phyloP scores from a whole-genome alignment of 2,797 vertebrate genomes.

The Lithobates pipiens region DNA sequence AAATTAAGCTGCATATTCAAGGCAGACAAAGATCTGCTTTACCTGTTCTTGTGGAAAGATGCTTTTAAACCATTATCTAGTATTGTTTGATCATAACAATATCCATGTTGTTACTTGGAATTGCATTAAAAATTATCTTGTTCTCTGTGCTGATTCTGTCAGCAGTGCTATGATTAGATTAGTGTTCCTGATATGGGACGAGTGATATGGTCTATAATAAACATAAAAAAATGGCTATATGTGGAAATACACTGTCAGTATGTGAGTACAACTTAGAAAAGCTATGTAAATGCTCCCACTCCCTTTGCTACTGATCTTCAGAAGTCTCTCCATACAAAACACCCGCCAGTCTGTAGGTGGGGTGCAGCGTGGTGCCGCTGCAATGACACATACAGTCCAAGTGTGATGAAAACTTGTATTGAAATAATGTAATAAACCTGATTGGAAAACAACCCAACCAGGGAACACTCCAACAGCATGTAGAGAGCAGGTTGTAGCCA shows the following conservation, averaged over 20 bases:
- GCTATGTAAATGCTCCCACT: too few relatives aligned
- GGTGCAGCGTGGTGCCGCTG: too few relatives aligned
- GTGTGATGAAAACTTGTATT: too few relatives aligned
- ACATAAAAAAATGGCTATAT: background rate
- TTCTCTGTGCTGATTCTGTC: background rate
- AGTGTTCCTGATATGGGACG: background rate
- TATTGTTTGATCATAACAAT: constrained; percentile 4
- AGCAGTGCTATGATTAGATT: background rate
- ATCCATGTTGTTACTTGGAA: constrained; percentile 5
- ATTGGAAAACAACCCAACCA: too few relatives aligned
- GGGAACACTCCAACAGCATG: too few relatives aligned
- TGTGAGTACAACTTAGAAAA: too few relatives aligned
- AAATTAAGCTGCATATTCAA: constrained; percentile 20
- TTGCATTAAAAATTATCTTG: constrained; percentile 28
- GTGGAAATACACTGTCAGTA: background rate
- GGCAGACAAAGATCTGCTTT: background rate
- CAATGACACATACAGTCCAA: too few relatives aligned
- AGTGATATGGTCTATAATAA: background rate
- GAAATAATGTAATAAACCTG: too few relatives aligned
- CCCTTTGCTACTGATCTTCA: too few relatives aligned
- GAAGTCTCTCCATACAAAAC: too few relatives aligned
- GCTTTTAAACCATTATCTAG: constrained; percentile 1
- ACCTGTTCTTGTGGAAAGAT: constrained; percentile 5
- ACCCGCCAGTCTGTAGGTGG: too few relatives aligned
- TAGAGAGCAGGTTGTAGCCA: too few relatives aligned